These are phyloP conservation scores for Choloepus didactylus DNA, from an alignment of 2,797 vertebrate species.

Conservation along the genomic window DNA sequence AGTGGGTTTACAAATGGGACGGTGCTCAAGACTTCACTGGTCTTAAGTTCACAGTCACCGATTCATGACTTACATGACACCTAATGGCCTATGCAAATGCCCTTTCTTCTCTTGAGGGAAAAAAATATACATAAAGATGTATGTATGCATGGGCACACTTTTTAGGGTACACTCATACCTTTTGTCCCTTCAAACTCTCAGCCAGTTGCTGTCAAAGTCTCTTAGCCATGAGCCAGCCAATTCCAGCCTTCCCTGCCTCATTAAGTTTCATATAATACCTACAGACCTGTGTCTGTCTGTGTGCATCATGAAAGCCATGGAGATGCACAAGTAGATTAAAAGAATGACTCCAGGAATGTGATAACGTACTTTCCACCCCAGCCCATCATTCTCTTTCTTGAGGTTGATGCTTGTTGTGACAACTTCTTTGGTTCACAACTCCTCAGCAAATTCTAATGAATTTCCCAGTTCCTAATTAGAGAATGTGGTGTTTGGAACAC, in stretches of 20 bases:
- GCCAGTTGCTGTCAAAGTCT: background rate
- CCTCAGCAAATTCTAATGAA: conserved; percentile 36
- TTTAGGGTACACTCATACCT: no score
- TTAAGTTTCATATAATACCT: background rate
- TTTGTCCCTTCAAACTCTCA: background rate
- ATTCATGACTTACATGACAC: background rate
- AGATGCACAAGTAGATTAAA: background rate
- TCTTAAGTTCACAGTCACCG: background rate
- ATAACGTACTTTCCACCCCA: background rate
- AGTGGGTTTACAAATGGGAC: background rate
- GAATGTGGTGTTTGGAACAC: conserved; percentile 31
- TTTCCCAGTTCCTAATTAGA: conserved; percentile 37
- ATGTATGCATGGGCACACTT: no score
- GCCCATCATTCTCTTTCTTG: background rate
- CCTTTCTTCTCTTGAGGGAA: background rate
- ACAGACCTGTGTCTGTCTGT: background rate
- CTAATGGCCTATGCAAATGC: background rate
- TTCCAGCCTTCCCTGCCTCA: background rate
- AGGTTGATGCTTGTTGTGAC: conserved; percentile 1
- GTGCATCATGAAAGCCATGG: background rate
- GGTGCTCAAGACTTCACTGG: background rate
- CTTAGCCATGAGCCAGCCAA: background rate
- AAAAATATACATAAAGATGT: background rate
- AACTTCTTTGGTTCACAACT: conserved; percentile 10
- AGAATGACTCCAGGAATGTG: background rate